phyloP scores from a whole-genome alignment of 2,888 invertebrate species.

The Tetrapedia diversipes region DNA sequence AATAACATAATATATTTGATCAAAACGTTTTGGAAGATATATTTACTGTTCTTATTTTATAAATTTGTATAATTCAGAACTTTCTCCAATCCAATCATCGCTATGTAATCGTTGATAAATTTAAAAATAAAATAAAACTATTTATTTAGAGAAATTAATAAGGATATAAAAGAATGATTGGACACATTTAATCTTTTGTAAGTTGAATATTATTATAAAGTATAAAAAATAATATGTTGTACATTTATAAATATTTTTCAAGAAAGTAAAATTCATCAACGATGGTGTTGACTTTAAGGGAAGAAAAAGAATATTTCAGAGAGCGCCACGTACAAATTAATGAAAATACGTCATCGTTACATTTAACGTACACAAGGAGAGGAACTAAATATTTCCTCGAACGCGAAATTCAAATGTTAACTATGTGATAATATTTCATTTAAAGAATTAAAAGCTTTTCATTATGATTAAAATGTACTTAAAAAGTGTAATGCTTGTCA shows the following conservation, averaged over 20 bases:
- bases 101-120: neutral
- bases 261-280: neutral
- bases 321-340: constrained; percentile 67
- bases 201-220: neutral
- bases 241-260: neutral
- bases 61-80: neutral
- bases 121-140: neutral
- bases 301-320: constrained; percentile 54
- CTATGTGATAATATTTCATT: constrained; percentile 44
- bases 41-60: neutral
- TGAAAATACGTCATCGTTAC: constrained; percentile 75
- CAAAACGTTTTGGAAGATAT: neutral
- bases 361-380: constrained; percentile 33
- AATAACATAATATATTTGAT: neutral
- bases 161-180: neutral
- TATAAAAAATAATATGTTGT: neutral
- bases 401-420: constrained; percentile 41
- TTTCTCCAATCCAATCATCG: neutral
- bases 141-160: neutral
- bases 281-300: constrained; percentile 6
- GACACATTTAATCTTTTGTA: neutral
- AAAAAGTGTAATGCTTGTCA: constrained; percentile 45
- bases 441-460: constrained; percentile 19
- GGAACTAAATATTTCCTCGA: constrained; percentile 39
- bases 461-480: constrained; percentile 35